A percentile compares a stretch with the other conserved stretches of the same genome.
Conservation (phyloP, 64 coral and sea anemone species). For the Montipora efflorescens region DNA sequence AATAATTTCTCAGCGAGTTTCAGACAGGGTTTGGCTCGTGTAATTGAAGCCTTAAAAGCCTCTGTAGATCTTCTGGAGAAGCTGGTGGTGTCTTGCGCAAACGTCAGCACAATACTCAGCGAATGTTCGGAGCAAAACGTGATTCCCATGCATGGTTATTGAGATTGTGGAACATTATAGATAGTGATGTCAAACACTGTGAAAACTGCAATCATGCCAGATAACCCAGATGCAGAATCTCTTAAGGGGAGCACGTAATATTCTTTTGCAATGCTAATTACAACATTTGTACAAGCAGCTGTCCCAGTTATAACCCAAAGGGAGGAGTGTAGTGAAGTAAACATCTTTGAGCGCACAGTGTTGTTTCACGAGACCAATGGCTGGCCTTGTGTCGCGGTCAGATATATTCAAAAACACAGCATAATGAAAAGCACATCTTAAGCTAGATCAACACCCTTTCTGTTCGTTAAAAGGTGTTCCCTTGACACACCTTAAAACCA, state of each 20-base stretch:
- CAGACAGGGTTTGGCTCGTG: not conserved
- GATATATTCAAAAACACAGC: too few species aligned
- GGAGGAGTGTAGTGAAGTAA: not conserved
- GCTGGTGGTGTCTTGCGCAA: constrained; percentile 49
- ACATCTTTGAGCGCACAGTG: too few species aligned
- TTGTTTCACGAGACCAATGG: too few species aligned
- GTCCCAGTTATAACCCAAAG: not conserved
- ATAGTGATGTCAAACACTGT: constrained; percentile 41
- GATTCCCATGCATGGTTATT: constrained; percentile 47
- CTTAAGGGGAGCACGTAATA: not conserved
- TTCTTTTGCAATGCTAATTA: constrained; percentile 31
- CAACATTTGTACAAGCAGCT: constrained; percentile 20
- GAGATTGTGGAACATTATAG: constrained; percentile 57
- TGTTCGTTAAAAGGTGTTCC: too few species aligned
- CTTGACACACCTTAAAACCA: too few species aligned
- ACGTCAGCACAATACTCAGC: not conserved
- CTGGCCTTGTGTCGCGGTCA: not conserved
- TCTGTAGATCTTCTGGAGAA: constrained; percentile 62
- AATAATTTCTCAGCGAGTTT: constrained; percentile 53
- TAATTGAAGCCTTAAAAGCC: constrained; percentile 52
- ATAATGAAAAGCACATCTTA: too few species aligned
- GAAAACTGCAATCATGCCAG: not conserved
- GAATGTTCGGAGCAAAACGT: not conserved
- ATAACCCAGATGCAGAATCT: not conserved
- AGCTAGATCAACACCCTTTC: too few species aligned